phyloP scores from a whole-genome alignment of 2,797 vertebrate genomes.

The Rhodeus uyekii region DNA sequence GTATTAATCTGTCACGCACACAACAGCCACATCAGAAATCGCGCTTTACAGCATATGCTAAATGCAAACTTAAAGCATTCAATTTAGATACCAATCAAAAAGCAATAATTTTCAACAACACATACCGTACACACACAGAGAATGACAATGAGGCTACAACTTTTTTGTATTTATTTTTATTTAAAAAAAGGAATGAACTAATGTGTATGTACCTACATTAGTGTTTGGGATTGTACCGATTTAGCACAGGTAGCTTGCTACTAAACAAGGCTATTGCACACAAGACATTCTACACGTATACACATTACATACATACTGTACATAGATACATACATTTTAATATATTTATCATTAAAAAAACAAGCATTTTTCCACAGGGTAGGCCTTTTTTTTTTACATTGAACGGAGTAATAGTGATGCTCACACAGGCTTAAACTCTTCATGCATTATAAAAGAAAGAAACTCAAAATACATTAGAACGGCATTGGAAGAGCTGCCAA shows the following conservation, averaged over 20 bases:
- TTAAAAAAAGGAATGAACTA: slow-evolving; percentile 51
- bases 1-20: slow-evolving; percentile 6
- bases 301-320: slow-evolving; percentile 74
- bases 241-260: slow-evolving; percentile 81
- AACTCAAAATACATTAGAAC: slow-evolving; percentile 58
- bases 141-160: not conserved
- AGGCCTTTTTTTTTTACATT: slow-evolving; percentile 65
- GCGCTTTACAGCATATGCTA: not conserved
- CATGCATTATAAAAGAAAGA: slow-evolving; percentile 36
- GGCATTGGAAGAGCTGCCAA: slow-evolving; percentile 78
- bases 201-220: slow-evolving; percentile 82
- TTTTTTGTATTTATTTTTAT: slow-evolving; percentile 73
- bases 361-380: slow-evolving; percentile 62
- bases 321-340: slow-evolving; percentile 71
- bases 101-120: not conserved
- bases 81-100: not conserved
- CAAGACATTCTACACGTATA: slow-evolving; percentile 75
- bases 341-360: slow-evolving; percentile 68
- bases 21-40: not conserved
- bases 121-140: not conserved
- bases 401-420: slow-evolving; percentile 62
- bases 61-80: not conserved
- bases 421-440: slow-evolving; percentile 63
- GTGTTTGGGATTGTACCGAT: slow-evolving; percentile 83
- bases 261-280: slow-evolving; percentile 84